Base-by-base conservation (phyloP, 2,888 invertebrate species). In the Pollenia griseotomentosa region DNA sequence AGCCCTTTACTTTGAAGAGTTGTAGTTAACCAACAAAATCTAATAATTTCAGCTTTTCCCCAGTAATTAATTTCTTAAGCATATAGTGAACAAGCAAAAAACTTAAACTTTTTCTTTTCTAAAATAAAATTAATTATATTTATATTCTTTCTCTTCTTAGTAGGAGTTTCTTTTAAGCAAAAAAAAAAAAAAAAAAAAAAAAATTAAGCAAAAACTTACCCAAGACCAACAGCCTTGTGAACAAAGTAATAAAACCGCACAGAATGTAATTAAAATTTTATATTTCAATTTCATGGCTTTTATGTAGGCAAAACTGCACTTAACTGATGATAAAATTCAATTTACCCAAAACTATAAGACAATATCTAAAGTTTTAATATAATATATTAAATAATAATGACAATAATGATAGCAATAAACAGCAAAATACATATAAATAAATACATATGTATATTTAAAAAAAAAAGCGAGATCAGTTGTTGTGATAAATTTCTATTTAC, bases 261-360 rank as follows among this genome's bases (percentile, higher is more conserved):
- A 71, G 73, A 89, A 65, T 53, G 82, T 70, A 57, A 83, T 73
- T 65, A 86, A 82, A 84, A 84, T 83, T 81, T 83, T 74, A 65
- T 89, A 90, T 89, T 89, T 78, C 68, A 88, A 65, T 87, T 88
- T 90, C 90, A 90, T 90, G 88, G 90, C 63, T 51, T 85, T 77
- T 33, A 55, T 68, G 65, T 68, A 40, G 63, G 66, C 48, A 78
- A 66, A 71, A 73, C 44, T 44, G n/a, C 61, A 33, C 73, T 53
- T 48, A 46, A 73, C 53, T 74, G 53, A 79, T 48, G 14, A 11
- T 44, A 3, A 23, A 59, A 75, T 55, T 79, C n/a, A 68, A 42
- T 71, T 53, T 79, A 23, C 16, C 66, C 42, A 74, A 78, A 80
- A 44, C 55, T 75, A 63, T 57, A 83, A 80, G 11, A n/a, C 12